Evolutionary conservation across 2,113 vertebrate genomes (phyloP).

Genomic region (Lepus americanus): DNA sequence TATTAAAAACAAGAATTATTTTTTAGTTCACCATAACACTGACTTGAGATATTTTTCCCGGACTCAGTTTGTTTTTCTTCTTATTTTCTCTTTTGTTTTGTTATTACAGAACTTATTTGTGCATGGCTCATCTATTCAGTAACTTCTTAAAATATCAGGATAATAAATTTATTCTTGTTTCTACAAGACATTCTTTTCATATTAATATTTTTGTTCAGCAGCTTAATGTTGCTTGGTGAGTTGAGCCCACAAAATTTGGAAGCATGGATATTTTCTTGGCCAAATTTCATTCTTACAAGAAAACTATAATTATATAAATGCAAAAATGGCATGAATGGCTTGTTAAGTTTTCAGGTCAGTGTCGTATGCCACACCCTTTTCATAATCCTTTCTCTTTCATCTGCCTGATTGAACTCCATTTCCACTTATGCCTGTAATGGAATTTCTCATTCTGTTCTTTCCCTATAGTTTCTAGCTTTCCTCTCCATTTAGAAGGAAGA

Average conservation of each 20-base stretch:
- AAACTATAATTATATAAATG: background rate
- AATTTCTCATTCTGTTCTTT: background rate
- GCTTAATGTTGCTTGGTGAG: background rate
- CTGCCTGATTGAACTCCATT: background rate
- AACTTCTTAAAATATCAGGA: background rate
- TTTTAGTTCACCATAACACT: background rate
- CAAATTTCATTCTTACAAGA: background rate
- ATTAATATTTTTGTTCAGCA: background rate
- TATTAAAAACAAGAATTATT: background rate
- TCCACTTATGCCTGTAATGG: background rate
- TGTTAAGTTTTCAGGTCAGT: background rate
- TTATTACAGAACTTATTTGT: background rate
- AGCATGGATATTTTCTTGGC: too few species aligned
- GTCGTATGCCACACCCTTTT: background rate
- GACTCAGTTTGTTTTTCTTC: background rate
- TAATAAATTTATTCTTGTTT: background rate
- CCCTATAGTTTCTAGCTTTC: background rate
- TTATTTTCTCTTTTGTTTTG: background rate
- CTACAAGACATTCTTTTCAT: background rate
- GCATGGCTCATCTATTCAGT: background rate
- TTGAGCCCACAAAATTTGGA: background rate
- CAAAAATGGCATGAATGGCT: background rate
- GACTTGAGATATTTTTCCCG: background rate
- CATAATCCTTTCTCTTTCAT: background rate
- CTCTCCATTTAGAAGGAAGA: background rate